Evolutionary conservation across 2,797 vertebrate genomes (phyloP).

Genomic region (Dromococcyx pavoninus): DNA sequence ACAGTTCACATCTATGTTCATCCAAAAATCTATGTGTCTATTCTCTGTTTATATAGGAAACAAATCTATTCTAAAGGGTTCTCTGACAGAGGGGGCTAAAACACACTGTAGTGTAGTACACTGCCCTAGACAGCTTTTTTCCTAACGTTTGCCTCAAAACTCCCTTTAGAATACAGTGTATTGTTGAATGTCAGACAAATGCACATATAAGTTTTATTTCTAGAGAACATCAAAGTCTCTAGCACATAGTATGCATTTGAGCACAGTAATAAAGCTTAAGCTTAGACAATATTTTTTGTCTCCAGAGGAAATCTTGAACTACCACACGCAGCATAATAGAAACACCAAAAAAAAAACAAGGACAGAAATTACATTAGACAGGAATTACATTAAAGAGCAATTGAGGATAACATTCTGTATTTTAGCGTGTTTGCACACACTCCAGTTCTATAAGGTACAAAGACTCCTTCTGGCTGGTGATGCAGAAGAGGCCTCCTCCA

Average conservation of each 20-base stretch:
- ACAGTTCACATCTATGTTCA: accelerated
- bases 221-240: background rate
- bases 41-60: background rate
- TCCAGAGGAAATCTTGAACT: background rate
- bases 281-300: background rate
- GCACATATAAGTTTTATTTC: background rate
- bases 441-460: background rate
- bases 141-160: background rate
- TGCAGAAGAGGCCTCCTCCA: background rate
- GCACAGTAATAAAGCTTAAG: background rate
- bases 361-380: background rate
- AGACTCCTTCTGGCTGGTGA: background rate
- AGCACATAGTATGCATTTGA: background rate
- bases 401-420: background rate
- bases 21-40: background rate
- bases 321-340: background rate
- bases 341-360: no score
- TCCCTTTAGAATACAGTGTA: background rate
- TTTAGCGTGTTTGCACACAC: background rate
- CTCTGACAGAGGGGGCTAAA: background rate
- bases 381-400: background rate
- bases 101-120: background rate
- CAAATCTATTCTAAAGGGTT: background rate
- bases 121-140: background rate
- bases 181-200: background rate